These are phyloP conservation scores for Oryctes rhinoceros DNA, from an alignment of 1,140 invertebrate genomes.

Conservation along the genomic window DNA sequence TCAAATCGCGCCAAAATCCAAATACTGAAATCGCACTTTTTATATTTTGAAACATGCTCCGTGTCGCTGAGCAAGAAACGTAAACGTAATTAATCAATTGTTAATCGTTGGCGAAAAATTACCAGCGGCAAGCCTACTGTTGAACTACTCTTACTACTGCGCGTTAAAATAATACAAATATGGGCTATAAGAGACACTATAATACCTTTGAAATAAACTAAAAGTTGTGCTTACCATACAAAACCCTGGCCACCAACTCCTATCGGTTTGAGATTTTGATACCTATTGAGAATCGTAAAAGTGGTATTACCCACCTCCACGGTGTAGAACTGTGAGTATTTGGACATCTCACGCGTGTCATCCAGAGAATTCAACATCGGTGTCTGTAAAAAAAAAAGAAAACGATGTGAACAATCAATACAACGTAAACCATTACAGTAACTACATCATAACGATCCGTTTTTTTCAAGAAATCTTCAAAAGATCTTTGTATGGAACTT, in stretches of 20 bases:
- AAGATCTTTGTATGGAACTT: no score
- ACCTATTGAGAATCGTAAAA: conserved; percentile 95
- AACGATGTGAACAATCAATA: no score
- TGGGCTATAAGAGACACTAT: not conserved
- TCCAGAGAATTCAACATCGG: conserved; percentile 51
- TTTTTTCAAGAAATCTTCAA: no score
- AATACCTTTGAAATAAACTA: not conserved
- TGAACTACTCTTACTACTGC: not conserved
- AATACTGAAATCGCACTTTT: no score
- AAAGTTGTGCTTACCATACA: conserved; percentile 81
- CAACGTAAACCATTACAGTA: no score
- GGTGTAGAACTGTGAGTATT: conserved; percentile 75
- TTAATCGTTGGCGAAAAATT: no score
- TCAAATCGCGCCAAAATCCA: no score
- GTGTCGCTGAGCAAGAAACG: no score
- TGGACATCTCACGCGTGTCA: conserved; percentile 58
- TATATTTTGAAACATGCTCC: no score
- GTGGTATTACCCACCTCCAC: conserved; percentile 95
- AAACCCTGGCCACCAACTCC: conserved; percentile 98
- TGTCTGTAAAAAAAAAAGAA: conserved; percentile 42
- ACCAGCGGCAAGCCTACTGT: no score
- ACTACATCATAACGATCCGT: no score
- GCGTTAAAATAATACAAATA: not conserved
- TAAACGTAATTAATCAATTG: no score
- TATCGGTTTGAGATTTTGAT: conserved; percentile 96